These are phyloP conservation scores for Mionectes macconnelli DNA, from an alignment of 2,113 vertebrate species.

Conservation along the genomic window DNA sequence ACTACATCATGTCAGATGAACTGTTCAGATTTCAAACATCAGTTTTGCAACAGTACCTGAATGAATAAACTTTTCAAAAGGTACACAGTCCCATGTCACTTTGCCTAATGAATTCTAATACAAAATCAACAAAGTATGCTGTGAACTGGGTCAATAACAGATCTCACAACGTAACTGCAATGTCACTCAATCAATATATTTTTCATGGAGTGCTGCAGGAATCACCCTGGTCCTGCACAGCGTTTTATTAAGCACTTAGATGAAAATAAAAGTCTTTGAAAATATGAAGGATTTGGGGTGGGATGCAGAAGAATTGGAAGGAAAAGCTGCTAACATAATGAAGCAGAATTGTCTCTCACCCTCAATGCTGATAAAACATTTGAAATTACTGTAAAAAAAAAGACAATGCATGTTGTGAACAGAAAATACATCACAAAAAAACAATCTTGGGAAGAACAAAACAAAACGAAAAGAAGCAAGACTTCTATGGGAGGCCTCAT, in stretches of 20 bases:
- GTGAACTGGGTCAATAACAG: neutral
- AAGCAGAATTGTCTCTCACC: neutral
- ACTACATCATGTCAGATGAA: neutral
- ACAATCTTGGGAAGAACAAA: neutral
- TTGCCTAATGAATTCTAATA: neutral
- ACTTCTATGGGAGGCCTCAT: slow-evolving; percentile 11
- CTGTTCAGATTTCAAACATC: neutral
- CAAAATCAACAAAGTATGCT: neutral
- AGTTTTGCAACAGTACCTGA: neutral
- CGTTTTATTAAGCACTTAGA: neutral
- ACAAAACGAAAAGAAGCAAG: neutral
- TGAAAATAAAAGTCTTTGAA: neutral
- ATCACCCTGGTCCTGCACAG: neutral
- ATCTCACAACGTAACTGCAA: neutral
- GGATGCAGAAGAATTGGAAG: neutral
- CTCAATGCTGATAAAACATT: neutral
- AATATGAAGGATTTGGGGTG: neutral
- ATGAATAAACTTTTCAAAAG: neutral
- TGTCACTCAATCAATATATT: neutral
- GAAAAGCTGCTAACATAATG: neutral
- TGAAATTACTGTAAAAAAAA: neutral
- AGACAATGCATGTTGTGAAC: neutral
- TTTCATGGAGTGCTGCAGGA: neutral
- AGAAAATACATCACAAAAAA: neutral
- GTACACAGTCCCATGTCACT: neutral